A percentile compares a stretch with the other conserved stretches of the same genome.
These are phyloP conservation scores for Montipora efflorescens DNA, from an alignment of 64 coral and sea anemone genomes.

Conservation along the genomic window DNA sequence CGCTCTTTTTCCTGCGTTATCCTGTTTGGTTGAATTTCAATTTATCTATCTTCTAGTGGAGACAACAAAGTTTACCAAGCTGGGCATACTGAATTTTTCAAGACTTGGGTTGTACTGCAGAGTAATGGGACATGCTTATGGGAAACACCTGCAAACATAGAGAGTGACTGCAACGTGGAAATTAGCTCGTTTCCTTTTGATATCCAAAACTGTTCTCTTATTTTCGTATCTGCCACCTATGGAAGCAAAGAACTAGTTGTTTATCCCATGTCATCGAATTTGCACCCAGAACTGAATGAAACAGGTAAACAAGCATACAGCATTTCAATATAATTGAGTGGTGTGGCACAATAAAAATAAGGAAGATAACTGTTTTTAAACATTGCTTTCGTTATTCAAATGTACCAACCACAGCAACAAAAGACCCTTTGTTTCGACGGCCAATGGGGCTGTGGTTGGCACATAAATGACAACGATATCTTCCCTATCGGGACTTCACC, in stretches of 20 bases:
- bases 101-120: constrained; percentile 64
- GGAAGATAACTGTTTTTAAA: no score
- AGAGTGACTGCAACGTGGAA: constrained; percentile 60
- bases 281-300: not conserved
- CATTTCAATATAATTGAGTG: no score
- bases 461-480: no score
- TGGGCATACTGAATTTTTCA: constrained; percentile 74
- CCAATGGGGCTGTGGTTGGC: no score
- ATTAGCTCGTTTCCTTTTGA: constrained; percentile 74
- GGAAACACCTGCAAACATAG: constrained; percentile 64
- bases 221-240: constrained; percentile 71
- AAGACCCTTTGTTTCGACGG: no score
- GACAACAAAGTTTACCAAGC: constrained; percentile 54
- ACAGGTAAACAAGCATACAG: not conserved
- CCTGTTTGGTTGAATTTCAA: not conserved
- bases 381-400: no score
- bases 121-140: constrained; percentile 59
- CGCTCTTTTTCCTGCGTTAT: no score
- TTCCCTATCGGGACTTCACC: no score
- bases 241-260: constrained; percentile 62
- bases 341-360: no score
- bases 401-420: no score
- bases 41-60: constrained; percentile 22
- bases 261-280: not conserved
- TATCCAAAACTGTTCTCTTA: constrained; percentile 61